Conservation (phyloP, 2,888 invertebrate species). For the Ophion costatus region DNA sequence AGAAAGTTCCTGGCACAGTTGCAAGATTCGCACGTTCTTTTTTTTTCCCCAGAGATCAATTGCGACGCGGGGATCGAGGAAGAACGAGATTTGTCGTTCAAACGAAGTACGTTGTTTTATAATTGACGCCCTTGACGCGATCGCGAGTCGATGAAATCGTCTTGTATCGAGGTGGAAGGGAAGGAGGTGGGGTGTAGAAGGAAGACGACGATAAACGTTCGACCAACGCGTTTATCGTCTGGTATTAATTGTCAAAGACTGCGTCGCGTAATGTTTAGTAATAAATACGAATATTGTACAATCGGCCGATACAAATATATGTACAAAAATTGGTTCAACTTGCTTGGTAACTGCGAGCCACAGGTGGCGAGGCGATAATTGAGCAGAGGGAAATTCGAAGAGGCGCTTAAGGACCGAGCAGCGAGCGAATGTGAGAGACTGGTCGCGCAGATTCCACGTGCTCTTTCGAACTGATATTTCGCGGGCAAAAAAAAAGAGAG, state of each 20-base stretch:
- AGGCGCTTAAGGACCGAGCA: too few relatives aligned
- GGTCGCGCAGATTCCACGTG: too few relatives aligned
- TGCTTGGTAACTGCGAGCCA: too few relatives aligned
- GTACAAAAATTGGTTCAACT: conserved; percentile 61
- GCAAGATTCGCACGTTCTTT: not conserved
- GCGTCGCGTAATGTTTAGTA: conserved; percentile 68
- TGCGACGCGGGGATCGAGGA: not conserved
- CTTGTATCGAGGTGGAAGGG: not conserved
- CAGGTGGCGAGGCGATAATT: too few relatives aligned
- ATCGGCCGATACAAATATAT: conserved; percentile 67
- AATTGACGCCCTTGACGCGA: conserved; percentile 24
- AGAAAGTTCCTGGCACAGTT: too few relatives aligned
- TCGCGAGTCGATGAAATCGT: conserved; percentile 53
- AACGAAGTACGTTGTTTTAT: conserved; percentile 28
- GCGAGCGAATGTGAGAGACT: too few relatives aligned
- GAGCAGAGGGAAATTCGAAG: not conserved
- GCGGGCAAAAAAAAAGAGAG: too few relatives aligned
- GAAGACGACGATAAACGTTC: conserved; percentile 28
- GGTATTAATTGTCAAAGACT: conserved; percentile 70
- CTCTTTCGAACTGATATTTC: too few relatives aligned
- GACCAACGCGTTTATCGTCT: conserved; percentile 57
- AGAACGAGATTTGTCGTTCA: conserved; percentile 38
- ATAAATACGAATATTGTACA: conserved; percentile 66
- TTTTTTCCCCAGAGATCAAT: not conserved
- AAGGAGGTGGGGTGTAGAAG: too few relatives aligned